These are phyloP conservation scores for Nycticorax nycticorax DNA, from an alignment of 2,113 vertebrate species.

Conservation along the genomic window DNA sequence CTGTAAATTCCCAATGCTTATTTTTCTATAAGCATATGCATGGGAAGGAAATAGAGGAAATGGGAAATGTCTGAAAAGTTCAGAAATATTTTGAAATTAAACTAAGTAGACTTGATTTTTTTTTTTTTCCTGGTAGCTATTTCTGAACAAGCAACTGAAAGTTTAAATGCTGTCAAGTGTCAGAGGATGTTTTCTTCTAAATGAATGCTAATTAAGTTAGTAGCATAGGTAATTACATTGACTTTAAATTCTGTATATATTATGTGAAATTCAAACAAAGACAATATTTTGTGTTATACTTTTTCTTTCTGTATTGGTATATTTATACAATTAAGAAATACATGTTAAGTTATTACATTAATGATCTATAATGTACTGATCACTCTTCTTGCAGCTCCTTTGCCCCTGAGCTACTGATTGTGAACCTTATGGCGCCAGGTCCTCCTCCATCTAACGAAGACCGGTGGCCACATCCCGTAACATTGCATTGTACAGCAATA, in stretches of 20 bases:
- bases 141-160: not conserved
- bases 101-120: not conserved
- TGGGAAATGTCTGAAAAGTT: not conserved
- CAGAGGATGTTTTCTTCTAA: not conserved
- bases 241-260: not conserved
- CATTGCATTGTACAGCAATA: fast-evolving
- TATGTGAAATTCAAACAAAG: not conserved
- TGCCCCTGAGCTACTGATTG: not conserved
- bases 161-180: not conserved
- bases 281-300: not conserved
- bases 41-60: not conserved
- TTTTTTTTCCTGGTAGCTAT: not conserved
- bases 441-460: not conserved
- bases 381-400: not conserved
- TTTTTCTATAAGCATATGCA: not conserved
- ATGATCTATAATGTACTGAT: fast-evolving
- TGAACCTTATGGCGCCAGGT: not conserved
- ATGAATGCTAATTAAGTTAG: conserved; percentile 24
- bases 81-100: not conserved
- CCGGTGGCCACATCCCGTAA: fast-evolving
- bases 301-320: not conserved
- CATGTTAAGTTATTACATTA: not conserved
- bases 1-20: not conserved
- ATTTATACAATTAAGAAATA: too few relatives aligned
- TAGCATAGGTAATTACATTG: not conserved